Base-by-base conservation (phyloP, 2,888 invertebrate genomes). In the Xestia rhomboidea region DNA sequence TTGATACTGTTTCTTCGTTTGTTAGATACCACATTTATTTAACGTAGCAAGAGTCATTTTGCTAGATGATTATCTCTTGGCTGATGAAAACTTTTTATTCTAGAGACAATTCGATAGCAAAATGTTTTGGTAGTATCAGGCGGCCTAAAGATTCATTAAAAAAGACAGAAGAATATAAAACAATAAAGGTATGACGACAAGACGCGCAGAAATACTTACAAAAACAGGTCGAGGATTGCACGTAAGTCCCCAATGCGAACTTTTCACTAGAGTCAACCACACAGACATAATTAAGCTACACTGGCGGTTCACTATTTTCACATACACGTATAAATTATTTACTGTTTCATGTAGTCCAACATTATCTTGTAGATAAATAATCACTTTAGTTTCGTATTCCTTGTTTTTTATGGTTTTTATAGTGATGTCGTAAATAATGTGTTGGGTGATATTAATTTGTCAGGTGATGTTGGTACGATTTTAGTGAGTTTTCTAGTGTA, bases 241-340 rank as follows among this genome's bases (percentile, higher is more conserved):
- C 85, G 88, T 92, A 73, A 95, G 94, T 85, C 96, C 93, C 97
- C 97, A 95, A 75, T 95, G 94, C 51, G 95, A 95, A 86, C 94
- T 95, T 86, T 97, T 97, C 87, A 97, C 95, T 54, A 97, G 95
- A 46, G 97, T 97, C 84, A 97, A 94, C 97, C 97, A 97, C 90
- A 97, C 95, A 85, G 97, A 97, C 97, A 97, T 97, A 92, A 86
- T 76, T n/a, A n/a, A n/a, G n/a, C n/a, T n/a, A n/a, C n/a, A n/a
- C n/a, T n/a, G n/a, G n/a, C n/a, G 60, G 68, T 38, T 38, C 79
- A 77, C 66, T 79, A 63, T 77, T 51, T 81, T 57, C 54, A 68
- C 34, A 30, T 13, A 62, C 18, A 83, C 63, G 13, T 38, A n/a
- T 21, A 82, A 46, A 41, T 51, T 44, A 77, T 68, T 60, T 62